These are phyloP conservation scores for Vombatus ursinus DNA, from an alignment of 2,113 vertebrate genomes.

Conservation along the genomic window DNA sequence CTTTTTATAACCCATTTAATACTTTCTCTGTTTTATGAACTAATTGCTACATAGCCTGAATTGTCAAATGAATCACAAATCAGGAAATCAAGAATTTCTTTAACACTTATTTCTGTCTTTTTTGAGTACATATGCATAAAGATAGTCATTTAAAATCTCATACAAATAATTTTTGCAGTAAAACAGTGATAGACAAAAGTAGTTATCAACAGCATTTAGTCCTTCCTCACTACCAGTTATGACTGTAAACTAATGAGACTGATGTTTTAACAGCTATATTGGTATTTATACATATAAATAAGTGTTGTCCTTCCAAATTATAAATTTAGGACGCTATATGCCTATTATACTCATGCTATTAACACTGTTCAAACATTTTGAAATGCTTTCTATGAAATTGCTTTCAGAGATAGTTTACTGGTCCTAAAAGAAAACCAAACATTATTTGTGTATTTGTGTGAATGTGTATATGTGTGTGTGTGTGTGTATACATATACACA, in stretches of 20 bases:
- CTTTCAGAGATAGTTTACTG: background rate
- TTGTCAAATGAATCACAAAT: constrained; percentile 42
- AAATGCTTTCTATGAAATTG: background rate
- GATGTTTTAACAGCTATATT: constrained; percentile 6
- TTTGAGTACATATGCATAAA: constrained; percentile 48
- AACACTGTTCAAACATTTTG: background rate
- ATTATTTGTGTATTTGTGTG: no score
- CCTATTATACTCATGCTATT: background rate
- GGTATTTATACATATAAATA: constrained; percentile 4
- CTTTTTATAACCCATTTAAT: constrained; percentile 37
- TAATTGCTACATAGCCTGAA: constrained; percentile 24
- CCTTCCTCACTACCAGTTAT: constrained; percentile 43
- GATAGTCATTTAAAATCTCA: constrained; percentile 64
- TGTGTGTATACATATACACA: no score
- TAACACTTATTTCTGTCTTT: constrained; percentile 20
- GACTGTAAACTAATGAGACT: constrained; percentile 42
- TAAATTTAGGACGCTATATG: background rate
- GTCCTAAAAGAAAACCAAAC: background rate
- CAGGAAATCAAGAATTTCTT: constrained; percentile 35
- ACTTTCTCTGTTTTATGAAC: constrained; percentile 17
- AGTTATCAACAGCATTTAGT: constrained; percentile 17
- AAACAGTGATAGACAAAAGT: background rate
- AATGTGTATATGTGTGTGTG: no score
- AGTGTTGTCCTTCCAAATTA: background rate
- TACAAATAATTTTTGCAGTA: constrained; percentile 35